Conservation (phyloP, 2,113 vertebrate genomes). For the Apodemus sylvaticus region DNA sequence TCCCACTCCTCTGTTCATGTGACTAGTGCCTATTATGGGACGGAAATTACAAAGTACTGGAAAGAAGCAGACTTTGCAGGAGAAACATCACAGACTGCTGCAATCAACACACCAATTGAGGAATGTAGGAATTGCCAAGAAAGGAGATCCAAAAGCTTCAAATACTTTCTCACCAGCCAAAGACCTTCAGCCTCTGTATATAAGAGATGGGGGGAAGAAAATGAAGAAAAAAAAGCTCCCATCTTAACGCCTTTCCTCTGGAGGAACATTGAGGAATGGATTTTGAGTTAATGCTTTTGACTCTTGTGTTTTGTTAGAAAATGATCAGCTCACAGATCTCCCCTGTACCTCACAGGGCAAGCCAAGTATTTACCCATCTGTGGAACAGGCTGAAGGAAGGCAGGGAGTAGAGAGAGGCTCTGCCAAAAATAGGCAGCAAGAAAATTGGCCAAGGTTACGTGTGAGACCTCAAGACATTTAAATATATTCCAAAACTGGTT, state of each 20-base stretch:
- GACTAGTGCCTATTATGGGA: not conserved
- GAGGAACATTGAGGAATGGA: not conserved
- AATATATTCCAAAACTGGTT: not conserved
- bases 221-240: not conserved
- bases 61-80: not conserved
- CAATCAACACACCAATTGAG: not conserved
- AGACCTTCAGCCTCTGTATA: not conserved
- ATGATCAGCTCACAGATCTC: too few species aligned
- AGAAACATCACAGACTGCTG: slow-evolving; percentile 11
- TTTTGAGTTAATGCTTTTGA: not conserved
- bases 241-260: not conserved
- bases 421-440: not conserved
- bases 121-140: not conserved
- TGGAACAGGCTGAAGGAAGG: too few species aligned
- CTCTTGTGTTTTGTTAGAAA: not conserved
- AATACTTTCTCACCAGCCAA: not conserved
- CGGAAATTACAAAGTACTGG: not conserved
- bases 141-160: not conserved
- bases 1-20: not conserved
- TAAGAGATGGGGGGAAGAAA: not conserved
- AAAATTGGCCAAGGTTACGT: not conserved
- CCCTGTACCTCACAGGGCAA: not conserved
- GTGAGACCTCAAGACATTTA: not conserved
- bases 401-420: not conserved
- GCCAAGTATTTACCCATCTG: not conserved